Percentiles rank a stretch among this genome's conserved stretches.
Conservation (phyloP, 2,113 vertebrate genomes). For the Empidonax traillii region DNA sequence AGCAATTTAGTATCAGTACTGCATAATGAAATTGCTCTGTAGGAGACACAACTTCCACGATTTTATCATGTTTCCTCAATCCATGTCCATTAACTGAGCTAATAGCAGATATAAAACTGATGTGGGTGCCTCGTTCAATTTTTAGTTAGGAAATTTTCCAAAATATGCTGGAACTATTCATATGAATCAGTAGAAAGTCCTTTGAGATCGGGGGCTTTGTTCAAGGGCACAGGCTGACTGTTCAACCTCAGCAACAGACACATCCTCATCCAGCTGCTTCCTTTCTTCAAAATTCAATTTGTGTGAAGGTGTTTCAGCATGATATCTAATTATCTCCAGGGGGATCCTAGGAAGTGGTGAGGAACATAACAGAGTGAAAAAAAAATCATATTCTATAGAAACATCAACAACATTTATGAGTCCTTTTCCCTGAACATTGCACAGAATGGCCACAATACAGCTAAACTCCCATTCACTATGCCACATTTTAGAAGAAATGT, state of each 20-base stretch:
- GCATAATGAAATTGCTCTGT: not conserved
- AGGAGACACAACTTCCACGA: conserved; percentile 9
- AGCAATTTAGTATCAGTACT: not conserved
- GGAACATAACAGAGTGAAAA: conserved; percentile 23
- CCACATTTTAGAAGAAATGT: not conserved
- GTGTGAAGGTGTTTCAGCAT: conserved; percentile 29
- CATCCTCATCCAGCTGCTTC: conserved; percentile 36
- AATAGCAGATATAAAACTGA: conserved; percentile 7
- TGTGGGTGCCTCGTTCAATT: not conserved
- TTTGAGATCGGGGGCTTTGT: not conserved
- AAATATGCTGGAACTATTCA: conserved; percentile 1
- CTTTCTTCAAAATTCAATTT: conserved; percentile 53
- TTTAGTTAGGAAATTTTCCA: not conserved
- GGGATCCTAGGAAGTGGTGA: conserved; percentile 19
- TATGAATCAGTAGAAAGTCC: conserved; percentile 16
- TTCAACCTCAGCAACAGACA: conserved; percentile 30
- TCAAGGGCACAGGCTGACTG: conserved; percentile 51
- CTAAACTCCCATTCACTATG: not conserved
- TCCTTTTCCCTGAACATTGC: not conserved
- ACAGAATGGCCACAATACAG: not conserved
- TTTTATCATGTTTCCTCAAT: not conserved
- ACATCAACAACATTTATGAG: not conserved
- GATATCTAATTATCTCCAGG: conserved; percentile 45
- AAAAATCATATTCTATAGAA: not conserved
- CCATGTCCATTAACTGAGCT: not conserved